These are phyloP conservation scores for Dipus sagitta DNA, from an alignment of 2,797 vertebrate species.

Conservation along the genomic window DNA sequence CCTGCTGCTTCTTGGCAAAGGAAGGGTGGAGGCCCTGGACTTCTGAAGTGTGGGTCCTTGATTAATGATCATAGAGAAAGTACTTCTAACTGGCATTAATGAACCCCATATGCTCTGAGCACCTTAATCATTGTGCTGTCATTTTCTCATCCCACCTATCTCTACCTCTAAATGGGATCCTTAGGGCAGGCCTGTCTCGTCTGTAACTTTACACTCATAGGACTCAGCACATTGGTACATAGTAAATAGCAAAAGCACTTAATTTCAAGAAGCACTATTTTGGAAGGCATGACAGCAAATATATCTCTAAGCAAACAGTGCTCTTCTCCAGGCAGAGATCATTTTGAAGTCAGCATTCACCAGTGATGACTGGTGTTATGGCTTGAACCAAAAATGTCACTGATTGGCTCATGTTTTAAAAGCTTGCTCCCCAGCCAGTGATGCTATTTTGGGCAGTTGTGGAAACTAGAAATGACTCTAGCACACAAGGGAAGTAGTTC, in stretches of 20 bases:
- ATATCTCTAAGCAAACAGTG: background rate
- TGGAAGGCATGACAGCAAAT: background rate
- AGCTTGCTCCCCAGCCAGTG: background rate
- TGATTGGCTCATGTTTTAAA: background rate
- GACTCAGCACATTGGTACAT: background rate
- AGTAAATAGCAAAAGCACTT: background rate
- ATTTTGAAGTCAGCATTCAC: background rate
- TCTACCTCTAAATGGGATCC: background rate
- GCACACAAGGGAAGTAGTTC: background rate
- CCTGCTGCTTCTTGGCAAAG: background rate
- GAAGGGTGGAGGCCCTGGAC: background rate
- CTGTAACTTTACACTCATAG: background rate
- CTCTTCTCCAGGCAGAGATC: background rate
- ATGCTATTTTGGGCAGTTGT: background rate
- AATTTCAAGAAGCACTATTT: background rate
- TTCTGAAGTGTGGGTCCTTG: background rate
- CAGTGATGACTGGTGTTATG: too few relatives aligned
- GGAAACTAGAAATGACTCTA: background rate
- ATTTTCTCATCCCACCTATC: background rate
- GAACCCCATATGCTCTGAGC: background rate
- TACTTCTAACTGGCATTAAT: constrained; percentile 60
- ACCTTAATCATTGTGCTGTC: background rate
- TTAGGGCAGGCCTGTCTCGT: background rate
- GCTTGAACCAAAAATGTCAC: background rate
- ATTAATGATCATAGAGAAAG: constrained; percentile 32